Evolutionary conservation across 35 echinoderm and acorn worm genomes (phyloP).

Genomic region (Stichopus chloronotus): DNA sequence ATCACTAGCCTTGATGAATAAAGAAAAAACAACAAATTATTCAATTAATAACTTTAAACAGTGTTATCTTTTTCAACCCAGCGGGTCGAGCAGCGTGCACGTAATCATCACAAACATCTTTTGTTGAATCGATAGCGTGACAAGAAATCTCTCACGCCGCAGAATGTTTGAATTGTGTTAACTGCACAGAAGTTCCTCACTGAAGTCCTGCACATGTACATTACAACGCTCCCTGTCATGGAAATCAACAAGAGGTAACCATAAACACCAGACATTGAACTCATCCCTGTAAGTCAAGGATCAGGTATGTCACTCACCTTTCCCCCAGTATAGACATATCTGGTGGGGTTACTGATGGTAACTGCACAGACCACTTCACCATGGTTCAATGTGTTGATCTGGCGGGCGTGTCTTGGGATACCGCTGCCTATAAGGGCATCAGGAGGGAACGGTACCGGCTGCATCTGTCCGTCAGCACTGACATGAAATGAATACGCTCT

Average conservation of each 20-base stretch:
- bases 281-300: too few species aligned
- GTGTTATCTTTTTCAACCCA: background rate
- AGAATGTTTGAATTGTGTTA: background rate
- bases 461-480: constrained; percentile 99
- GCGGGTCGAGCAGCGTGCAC: background rate
- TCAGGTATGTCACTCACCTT: constrained; percentile 70
- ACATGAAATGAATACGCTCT: constrained; percentile 99
- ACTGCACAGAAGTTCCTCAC: background rate
- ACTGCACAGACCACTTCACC: constrained; percentile 99
- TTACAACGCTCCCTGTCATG: too few species aligned
- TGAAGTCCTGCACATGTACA: background rate
- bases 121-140: background rate
- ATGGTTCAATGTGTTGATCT: constrained; percentile 99
- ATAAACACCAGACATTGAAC: too few species aligned
- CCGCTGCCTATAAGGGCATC: constrained; percentile 93
- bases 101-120: background rate
- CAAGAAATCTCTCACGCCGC: background rate
- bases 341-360: constrained; percentile 98
- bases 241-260: too few species aligned
- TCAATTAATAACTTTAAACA: background rate
- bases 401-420: constrained; percentile 92
- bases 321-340: constrained; percentile 98
- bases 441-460: constrained; percentile 98
- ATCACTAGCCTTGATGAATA: background rate
- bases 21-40: background rate